Evolutionary conservation across 2,888 invertebrate species (phyloP).

Genomic region (Ectobius pallidus): DNA sequence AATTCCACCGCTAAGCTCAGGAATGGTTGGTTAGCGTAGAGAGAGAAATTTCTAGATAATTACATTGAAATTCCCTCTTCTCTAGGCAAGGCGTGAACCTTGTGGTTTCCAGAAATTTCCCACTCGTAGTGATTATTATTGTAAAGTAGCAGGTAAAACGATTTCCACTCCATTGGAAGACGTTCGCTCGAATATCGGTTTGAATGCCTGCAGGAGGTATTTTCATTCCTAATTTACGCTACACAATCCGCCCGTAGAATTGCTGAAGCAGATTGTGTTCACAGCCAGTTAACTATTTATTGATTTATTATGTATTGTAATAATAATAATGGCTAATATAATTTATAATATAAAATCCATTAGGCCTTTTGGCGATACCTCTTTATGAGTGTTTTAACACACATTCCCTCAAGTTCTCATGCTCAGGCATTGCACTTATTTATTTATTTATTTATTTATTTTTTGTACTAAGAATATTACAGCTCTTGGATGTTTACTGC

Average conservation of each 20-base stretch:
- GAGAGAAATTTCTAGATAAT: neutral
- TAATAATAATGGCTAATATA: too few relatives aligned
- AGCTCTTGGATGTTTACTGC: too few relatives aligned
- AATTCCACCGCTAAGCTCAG: neutral
- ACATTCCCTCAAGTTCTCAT: too few relatives aligned
- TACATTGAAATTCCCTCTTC: neutral
- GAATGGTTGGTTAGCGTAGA: neutral
- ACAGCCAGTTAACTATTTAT: too few relatives aligned
- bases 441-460: too few relatives aligned
- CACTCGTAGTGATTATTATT: neutral
- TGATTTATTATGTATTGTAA: too few relatives aligned
- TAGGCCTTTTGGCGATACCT: too few relatives aligned
- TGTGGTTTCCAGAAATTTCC: neutral
- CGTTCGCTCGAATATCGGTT: neutral
- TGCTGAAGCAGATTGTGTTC: too few relatives aligned
- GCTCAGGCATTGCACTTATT: too few relatives aligned
- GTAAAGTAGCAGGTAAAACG: neutral
- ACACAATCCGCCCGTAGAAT: neutral
- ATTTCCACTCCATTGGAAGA: neutral
- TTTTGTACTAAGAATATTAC: too few relatives aligned
- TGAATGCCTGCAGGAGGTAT: neutral
- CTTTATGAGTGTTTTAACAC: too few relatives aligned
- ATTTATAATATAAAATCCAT: too few relatives aligned
- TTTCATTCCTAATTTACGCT: neutral
- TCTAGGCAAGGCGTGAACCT: neutral